A percentile compares a stretch with the other conserved stretches of the same genome.
Evolutionary conservation across 2,888 invertebrate species (phyloP).

Genomic region (Chrysolina oricalcia): DNA sequence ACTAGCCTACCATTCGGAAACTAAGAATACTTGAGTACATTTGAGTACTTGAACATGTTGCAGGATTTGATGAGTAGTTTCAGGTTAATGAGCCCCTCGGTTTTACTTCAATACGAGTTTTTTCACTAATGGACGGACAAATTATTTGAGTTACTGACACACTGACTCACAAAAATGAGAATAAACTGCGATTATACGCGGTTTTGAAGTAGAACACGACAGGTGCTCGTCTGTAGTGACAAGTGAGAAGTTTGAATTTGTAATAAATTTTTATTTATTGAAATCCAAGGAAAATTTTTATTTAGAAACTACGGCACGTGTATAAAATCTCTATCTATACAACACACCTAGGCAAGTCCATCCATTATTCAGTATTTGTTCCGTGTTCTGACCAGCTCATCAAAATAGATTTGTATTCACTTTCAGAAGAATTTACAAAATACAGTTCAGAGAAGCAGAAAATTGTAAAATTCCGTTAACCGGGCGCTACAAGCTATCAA

Average conservation of each 20-base stretch:
- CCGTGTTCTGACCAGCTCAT: no score
- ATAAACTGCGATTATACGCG: background rate
- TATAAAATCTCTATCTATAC: background rate
- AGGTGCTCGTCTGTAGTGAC: background rate
- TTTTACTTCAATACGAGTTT: slow-evolving; percentile 1
- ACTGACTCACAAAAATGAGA: slow-evolving; percentile 15
- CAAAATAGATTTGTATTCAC: no score
- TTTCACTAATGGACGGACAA: slow-evolving; percentile 9
- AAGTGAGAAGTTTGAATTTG: background rate
- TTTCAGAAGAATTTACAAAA: no score
- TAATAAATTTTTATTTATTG: background rate
- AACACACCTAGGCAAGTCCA: background rate
- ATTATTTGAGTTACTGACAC: slow-evolving; percentile 19
- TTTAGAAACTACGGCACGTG: background rate
- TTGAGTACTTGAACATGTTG: slow-evolving; percentile 11
- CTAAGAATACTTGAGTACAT: background rate
- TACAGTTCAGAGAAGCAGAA: no score
- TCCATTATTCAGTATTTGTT: no score
- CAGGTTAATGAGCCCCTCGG: slow-evolving; percentile 4
- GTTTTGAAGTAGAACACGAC: slow-evolving; percentile 6
- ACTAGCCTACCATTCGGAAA: background rate
- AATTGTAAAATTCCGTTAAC: no score
- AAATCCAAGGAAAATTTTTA: background rate
- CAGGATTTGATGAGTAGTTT: slow-evolving; percentile 13
- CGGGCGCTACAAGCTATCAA: no score